Evolutionary conservation across 2,113 vertebrate species (phyloP).

Genomic region (Dicrurus megarhynchus): DNA sequence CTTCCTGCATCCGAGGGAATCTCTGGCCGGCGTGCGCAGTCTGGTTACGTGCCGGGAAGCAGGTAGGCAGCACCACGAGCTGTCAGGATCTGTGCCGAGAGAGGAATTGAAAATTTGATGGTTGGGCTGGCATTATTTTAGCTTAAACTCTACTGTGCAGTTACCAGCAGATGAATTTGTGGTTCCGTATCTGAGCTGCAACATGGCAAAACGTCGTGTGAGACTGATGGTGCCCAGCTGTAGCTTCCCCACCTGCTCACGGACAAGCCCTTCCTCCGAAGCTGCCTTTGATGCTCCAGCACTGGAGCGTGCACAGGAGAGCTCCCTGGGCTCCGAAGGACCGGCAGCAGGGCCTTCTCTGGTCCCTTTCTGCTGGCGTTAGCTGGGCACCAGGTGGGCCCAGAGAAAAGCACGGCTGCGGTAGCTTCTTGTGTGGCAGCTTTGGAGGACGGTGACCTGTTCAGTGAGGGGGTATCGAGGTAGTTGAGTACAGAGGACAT

Average conservation of each 20-base stretch:
- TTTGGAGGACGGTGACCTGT: neutral
- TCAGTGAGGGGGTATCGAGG: accelerated
- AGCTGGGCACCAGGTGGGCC: neutral
- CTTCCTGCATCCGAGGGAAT: neutral
- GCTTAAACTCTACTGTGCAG: neutral
- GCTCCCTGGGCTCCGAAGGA: neutral
- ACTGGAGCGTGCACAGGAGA: neutral
- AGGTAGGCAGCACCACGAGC: neutral
- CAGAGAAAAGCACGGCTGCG: neutral
- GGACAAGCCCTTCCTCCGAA: neutral
- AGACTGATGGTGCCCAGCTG: neutral
- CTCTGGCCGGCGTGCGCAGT: neutral
- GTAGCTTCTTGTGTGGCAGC: neutral
- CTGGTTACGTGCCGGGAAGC: neutral
- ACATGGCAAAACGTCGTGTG: neutral
- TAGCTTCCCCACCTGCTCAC: neutral
- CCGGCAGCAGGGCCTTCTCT: neutral
- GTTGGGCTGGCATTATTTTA: neutral
- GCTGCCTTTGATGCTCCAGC: neutral
- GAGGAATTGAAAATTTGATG: neutral
- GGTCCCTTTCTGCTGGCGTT: neutral
- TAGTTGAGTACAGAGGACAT: neutral
- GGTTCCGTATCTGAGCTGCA: neutral
- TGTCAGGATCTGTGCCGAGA: neutral
- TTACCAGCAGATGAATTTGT: neutral